Conservation (phyloP, 2,797 vertebrate genomes). For the Pitangus sulphuratus region DNA sequence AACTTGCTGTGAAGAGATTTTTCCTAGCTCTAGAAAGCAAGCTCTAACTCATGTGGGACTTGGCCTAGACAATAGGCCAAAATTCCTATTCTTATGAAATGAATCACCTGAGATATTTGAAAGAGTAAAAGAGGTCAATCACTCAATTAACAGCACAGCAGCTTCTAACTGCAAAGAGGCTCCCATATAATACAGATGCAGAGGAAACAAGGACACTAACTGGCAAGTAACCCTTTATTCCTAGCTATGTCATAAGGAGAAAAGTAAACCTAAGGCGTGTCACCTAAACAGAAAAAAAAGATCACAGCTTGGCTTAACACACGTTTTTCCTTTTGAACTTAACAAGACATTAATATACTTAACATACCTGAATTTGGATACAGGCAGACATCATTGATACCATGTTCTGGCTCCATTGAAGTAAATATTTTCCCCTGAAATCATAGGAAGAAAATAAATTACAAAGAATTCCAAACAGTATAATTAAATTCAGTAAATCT, state of each 20-base stretch:
- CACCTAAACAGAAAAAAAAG: neutral
- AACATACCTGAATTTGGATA: conserved; percentile 91
- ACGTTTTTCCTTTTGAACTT: neutral
- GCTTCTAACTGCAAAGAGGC: neutral
- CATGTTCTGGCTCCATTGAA: conserved; percentile 90
- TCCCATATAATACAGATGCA: neutral
- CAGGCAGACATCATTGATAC: conserved; percentile 93
- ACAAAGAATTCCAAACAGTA: neutral
- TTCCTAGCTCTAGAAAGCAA: conserved; percentile 2
- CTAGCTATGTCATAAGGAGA: neutral
- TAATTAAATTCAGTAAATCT: neutral
- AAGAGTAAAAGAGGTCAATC: neutral
- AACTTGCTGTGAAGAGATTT: neutral
- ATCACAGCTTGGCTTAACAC: neutral
- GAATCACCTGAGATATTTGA: neutral
- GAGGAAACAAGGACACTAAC: neutral
- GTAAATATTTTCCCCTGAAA: conserved; percentile 93
- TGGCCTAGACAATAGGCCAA: neutral
- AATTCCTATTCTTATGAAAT: neutral
- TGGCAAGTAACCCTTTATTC: neutral
- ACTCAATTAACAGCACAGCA: neutral
- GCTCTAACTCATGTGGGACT: neutral
- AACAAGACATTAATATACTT: neutral
- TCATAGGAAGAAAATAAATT: conserved; percentile 6
- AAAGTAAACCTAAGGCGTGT: neutral